Conservation (phyloP, 2,113 vertebrate species). For the Melospiza georgiana region DNA sequence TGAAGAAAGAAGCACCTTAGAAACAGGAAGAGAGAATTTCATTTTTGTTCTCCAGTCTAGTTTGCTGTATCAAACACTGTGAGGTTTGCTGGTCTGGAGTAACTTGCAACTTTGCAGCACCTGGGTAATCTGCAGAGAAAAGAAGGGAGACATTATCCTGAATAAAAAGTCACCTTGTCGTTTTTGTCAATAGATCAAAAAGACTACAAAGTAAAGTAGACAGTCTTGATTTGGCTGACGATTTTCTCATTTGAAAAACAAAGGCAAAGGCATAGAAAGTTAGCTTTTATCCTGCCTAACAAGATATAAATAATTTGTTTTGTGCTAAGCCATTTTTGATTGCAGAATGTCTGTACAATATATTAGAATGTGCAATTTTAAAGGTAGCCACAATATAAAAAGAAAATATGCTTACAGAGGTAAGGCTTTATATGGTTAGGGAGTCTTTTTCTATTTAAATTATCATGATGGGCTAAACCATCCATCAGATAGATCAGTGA, state of each 20-base stretch:
- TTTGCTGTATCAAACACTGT: not conserved
- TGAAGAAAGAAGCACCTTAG: not conserved
- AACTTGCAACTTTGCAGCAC: not conserved
- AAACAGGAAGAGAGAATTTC: not conserved
- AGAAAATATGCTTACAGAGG: not conserved
- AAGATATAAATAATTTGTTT: not conserved
- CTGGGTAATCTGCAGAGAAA: not conserved
- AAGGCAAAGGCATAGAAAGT: not conserved
- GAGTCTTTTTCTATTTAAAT: not conserved
- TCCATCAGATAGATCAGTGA: fast-evolving
- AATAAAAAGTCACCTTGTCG: not conserved
- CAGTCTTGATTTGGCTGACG: not conserved
- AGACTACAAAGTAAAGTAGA: not conserved
- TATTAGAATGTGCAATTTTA: not conserved
- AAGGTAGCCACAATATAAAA: not conserved
- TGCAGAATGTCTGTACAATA: not conserved
- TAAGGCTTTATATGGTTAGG: not conserved
- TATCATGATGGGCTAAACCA: fast-evolving
- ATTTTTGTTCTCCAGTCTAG: not conserved
- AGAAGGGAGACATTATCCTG: not conserved
- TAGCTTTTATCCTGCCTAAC: not conserved
- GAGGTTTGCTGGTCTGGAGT: not conserved
- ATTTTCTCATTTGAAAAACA: not conserved
- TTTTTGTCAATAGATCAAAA: not conserved
- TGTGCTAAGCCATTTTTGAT: not conserved